Conservation (phyloP, 2,888 invertebrate genomes). For the Watsonalla cultraria region DNA sequence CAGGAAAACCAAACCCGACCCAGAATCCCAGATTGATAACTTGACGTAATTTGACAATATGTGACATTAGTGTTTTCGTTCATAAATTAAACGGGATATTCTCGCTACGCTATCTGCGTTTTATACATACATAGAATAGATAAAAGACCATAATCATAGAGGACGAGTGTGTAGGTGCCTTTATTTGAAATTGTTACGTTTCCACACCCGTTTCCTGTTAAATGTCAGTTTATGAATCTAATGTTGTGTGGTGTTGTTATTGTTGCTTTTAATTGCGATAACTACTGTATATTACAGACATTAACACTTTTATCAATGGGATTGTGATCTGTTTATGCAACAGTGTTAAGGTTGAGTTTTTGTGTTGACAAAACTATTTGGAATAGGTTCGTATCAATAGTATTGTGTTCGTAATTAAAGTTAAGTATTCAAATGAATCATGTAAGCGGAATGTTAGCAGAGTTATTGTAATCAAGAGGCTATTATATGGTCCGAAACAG, state of each 20-base stretch:
- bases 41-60: slow-evolving; percentile 31
- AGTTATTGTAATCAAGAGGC: slow-evolving; percentile 49
- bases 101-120: background rate
- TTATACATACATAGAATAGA: background rate
- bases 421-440: slow-evolving; percentile 58
- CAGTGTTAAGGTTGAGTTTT: slow-evolving; percentile 22
- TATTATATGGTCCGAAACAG: slow-evolving; percentile 51
- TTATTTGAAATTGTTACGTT: slow-evolving; percentile 22
- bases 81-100: background rate
- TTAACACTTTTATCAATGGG: slow-evolving; percentile 51
- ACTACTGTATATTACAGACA: slow-evolving; percentile 39
- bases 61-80: slow-evolving; percentile 10
- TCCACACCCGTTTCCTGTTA: slow-evolving; percentile 31
- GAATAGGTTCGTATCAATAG: slow-evolving; percentile 35
- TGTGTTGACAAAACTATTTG: slow-evolving; percentile 26
- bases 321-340: slow-evolving; percentile 32
- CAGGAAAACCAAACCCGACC: slow-evolving; percentile 32
- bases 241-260: slow-evolving; percentile 70
- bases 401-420: slow-evolving; percentile 39
- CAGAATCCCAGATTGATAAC: slow-evolving; percentile 33
- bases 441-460: slow-evolving; percentile 64
- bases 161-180: slow-evolving; percentile 16
- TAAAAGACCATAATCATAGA: slow-evolving; percentile 1
- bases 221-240: slow-evolving; percentile 53
- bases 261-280: slow-evolving; percentile 53